phyloP scores from a whole-genome alignment of 2,888 invertebrate species.

The Panorpa germanica region DNA sequence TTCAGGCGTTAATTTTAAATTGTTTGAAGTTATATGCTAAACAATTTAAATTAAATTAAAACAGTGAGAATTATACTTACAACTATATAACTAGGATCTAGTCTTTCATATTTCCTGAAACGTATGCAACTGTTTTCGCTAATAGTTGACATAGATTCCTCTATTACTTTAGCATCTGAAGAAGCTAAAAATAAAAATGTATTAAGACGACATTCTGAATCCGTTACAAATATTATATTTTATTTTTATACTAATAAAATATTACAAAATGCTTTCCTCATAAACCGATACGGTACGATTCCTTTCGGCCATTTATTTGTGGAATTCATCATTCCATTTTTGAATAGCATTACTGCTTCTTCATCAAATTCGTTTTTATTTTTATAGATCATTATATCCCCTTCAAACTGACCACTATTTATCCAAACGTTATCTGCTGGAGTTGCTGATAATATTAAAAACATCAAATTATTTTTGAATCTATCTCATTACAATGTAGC shows the following conservation, averaged over 20 bases:
- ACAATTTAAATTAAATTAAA: too few species aligned
- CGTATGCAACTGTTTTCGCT: constrained; percentile 40
- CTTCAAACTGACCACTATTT: constrained; percentile 33
- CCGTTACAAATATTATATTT: constrained; percentile 5
- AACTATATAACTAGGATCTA: constrained; percentile 34
- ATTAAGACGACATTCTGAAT: too few species aligned
- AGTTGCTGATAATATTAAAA: too few species aligned
- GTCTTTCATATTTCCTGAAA: constrained; percentile 35
- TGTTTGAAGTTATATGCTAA: too few species aligned
- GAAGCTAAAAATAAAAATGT: constrained; percentile 21
- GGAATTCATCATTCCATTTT: constrained; percentile 26
- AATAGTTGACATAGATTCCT: constrained; percentile 35
- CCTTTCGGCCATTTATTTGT: constrained; percentile 30
- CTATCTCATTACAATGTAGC: too few species aligned
- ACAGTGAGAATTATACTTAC: too few species aligned
- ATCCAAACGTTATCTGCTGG: constrained; percentile 34
- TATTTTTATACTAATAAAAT: constrained; percentile 11
- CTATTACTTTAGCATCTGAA: constrained; percentile 27
- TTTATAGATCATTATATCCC: constrained; percentile 34
- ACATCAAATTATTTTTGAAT: too few species aligned
- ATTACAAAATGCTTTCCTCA: constrained; percentile 31
- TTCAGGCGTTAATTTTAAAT: too few species aligned
- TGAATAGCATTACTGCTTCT: too few species aligned
- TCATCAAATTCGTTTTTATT: constrained; percentile 15
- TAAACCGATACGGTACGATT: constrained; percentile 32